These are phyloP conservation scores for Ellobius talpinus DNA, from an alignment of 2,113 vertebrate species.

Conservation along the genomic window DNA sequence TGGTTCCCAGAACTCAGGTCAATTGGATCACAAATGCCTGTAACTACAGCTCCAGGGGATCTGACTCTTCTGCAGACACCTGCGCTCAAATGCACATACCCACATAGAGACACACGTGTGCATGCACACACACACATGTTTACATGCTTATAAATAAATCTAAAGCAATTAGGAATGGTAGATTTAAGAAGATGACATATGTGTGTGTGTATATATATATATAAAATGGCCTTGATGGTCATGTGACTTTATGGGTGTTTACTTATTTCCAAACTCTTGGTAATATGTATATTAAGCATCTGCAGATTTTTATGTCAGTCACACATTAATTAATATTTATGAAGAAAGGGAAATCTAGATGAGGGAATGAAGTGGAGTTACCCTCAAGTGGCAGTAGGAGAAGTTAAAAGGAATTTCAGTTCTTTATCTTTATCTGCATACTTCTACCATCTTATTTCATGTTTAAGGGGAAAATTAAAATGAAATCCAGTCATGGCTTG, in stretches of 20 bases:
- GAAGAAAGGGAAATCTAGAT: not conserved
- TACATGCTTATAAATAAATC: not conserved
- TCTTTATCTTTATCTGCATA: not conserved
- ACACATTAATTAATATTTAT: not conserved
- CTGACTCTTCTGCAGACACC: not conserved
- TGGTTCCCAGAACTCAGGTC: not conserved
- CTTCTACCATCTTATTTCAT: conserved; percentile 49
- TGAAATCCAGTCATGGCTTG: not conserved
- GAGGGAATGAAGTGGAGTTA: not conserved
- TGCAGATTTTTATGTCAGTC: not conserved
- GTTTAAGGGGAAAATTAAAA: conserved; percentile 47
- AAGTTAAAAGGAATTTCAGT: not conserved
- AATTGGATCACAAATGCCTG: not conserved
- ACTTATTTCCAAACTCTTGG: not conserved
- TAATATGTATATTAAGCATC: not conserved
- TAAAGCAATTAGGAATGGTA: not conserved
- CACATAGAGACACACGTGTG: not conserved
- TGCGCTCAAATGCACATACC: not conserved
- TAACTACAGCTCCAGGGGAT: not conserved
- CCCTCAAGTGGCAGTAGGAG: not conserved
- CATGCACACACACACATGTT: too few relatives aligned
- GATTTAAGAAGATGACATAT: not conserved
- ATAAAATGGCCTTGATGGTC: not conserved
- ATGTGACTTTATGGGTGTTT: not conserved
- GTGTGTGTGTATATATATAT: not conserved